These are phyloP conservation scores for Eurosta solidaginis DNA, from an alignment of 1,140 invertebrate genomes.

Conservation along the genomic window DNA sequence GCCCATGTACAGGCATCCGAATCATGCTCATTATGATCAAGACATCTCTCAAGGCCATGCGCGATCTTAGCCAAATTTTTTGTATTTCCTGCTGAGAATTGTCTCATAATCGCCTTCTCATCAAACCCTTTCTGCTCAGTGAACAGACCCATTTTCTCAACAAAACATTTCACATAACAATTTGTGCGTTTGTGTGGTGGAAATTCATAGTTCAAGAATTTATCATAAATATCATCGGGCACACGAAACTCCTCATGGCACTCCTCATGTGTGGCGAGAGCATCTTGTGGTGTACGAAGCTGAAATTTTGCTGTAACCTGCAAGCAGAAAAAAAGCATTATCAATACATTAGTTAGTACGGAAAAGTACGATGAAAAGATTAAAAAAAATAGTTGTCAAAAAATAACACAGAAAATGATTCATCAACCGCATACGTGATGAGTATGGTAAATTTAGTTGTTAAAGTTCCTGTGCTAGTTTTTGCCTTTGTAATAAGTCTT, in stretches of 20 bases:
- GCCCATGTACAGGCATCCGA: constrained; percentile 51
- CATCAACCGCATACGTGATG: not conserved
- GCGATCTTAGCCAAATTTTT: constrained; percentile 42
- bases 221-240: constrained; percentile 53
- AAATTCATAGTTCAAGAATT: constrained; percentile 50
- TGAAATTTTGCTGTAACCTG: constrained; percentile 48
- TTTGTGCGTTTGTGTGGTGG: constrained; percentile 48
- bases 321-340: not conserved
- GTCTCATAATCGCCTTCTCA: constrained; percentile 43
- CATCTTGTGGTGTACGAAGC: constrained; percentile 46
- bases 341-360: too few species aligned
- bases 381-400: not conserved
- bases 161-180: constrained; percentile 53
- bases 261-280: constrained; percentile 46
- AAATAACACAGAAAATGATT: not conserved
- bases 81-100: constrained; percentile 44
- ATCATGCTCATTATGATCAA: constrained; percentile 55
- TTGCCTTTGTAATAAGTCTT: not conserved
- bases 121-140: constrained; percentile 45
- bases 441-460: not conserved
- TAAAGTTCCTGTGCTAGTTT: not conserved
- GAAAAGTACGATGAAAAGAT: not conserved
- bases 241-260: constrained; percentile 46
- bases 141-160: constrained; percentile 53
- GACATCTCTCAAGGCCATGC: constrained; percentile 54